Conservation (phyloP, 2,797 vertebrate genomes). For the Nyctibius grandis region DNA sequence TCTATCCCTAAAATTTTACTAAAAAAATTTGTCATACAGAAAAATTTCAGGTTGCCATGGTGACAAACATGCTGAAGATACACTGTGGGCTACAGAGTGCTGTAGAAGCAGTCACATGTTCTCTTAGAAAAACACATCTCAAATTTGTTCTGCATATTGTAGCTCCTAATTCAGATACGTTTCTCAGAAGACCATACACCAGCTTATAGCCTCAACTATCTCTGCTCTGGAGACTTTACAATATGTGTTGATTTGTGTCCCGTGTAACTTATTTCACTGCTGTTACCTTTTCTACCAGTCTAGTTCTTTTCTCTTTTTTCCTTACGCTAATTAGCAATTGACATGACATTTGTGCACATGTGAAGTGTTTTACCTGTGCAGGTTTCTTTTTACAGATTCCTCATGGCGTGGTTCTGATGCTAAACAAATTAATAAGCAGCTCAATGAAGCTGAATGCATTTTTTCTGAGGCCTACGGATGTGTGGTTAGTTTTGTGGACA, state of each 20-base stretch:
- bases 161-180: not conserved
- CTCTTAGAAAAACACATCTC: not conserved
- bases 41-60: constrained; percentile 18
- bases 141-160: not conserved
- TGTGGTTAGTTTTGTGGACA: not conserved
- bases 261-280: not conserved
- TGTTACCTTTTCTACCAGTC: not conserved
- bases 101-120: not conserved
- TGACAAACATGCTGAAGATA: constrained; percentile 8
- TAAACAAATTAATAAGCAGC: not conserved
- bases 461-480: not conserved
- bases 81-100: not conserved
- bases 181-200: not conserved
- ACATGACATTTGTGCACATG: not conserved
- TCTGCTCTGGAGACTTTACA: not conserved
- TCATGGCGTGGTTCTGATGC: not conserved
- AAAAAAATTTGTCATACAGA: not conserved
- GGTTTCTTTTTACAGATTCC: not conserved
- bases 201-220: not conserved
- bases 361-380: not conserved
- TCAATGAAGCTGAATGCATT: not conserved
- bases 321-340: not conserved
- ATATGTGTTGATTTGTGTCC: not conserved
- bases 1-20: not conserved
- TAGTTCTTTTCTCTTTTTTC: not conserved